Base-by-base conservation (phyloP, 1,140 invertebrate species). In the Ceratoteleas bidentatus region DNA sequence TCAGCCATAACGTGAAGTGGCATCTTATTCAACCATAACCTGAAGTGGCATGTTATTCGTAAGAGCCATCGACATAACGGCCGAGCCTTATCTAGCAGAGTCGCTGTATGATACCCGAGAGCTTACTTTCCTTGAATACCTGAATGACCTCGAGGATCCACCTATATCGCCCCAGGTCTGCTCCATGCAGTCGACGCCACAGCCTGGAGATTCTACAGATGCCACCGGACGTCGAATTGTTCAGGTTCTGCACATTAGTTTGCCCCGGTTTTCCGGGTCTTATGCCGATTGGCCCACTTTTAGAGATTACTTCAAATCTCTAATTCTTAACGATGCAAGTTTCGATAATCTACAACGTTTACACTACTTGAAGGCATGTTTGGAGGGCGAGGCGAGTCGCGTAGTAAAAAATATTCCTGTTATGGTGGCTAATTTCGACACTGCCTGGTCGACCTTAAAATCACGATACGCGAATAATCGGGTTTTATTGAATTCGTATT, bases 341-440 rank as follows among this genome's bases (percentile, higher is more conserved):
- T 61, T 34, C 9, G 58, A 61, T n/a, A n/a, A 60, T 7, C 24
- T 60, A 0, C 57, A 60, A 7, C 38, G 57, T 8, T 47, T 45
- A 0, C 57, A 60, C 32, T 60, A 60, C 33, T 13, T 60, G 3
- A 45, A 47, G n/a, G 16, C 57, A 0, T 60, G 47, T 50, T 13
- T 50, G 6, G 14, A 13, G 1, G 47, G 47, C 6, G 47, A 50
- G n/a, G 47, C 47, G 14, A 2, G 5, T 9, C 38, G n/a, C 7
- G 3, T 58, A 3, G 14, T 45, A 13, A 3, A 24, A 45, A 11
- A n/a, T n/a, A n/a, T 54, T 3, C 16, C 6, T 4, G 5, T 57
- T 32, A 36, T 14, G 11, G 33, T 32, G 0, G 32, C n/a, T 0
- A 66, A 54, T 45, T 66, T 66, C 38, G 5, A 14, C 2, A 43